phyloP scores from a whole-genome alignment of 2,888 invertebrate species.

The Euphydryas editha region DNA sequence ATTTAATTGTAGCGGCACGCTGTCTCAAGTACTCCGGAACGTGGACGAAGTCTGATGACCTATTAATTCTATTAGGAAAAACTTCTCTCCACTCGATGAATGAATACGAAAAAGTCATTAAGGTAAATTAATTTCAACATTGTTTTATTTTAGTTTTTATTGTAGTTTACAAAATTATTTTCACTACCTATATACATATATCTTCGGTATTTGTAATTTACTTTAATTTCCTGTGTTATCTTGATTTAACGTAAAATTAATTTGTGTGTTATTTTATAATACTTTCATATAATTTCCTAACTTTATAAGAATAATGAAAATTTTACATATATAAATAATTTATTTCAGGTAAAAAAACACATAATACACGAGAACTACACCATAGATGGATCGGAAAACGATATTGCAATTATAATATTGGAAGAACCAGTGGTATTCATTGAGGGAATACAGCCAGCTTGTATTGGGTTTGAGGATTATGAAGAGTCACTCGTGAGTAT shows the following conservation, averaged over 20 bases:
- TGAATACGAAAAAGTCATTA: slow-evolving; percentile 55
- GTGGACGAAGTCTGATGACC: slow-evolving; percentile 47
- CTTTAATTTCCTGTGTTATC: too few species aligned
- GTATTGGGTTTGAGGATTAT: slow-evolving; percentile 42
- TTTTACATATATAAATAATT: not conserved
- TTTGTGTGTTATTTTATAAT: too few species aligned
- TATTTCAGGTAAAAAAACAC: slow-evolving; percentile 58
- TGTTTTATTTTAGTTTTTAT: not conserved
- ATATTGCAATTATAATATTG: slow-evolving; percentile 59
- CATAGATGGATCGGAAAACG: slow-evolving; percentile 45
- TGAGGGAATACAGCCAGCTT: slow-evolving; percentile 51
- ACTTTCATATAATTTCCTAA: too few species aligned
- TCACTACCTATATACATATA: too few species aligned
- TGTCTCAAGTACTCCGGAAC: slow-evolving; percentile 52
- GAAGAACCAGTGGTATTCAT: slow-evolving; percentile 52
- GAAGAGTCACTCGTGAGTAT: slow-evolving; percentile 42
- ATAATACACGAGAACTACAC: slow-evolving; percentile 61
- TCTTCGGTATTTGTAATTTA: too few species aligned
- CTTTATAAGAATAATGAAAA: slow-evolving; percentile 4
- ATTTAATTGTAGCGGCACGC: slow-evolving; percentile 63
- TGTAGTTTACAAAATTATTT: not conserved
- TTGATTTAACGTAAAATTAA: too few species aligned
- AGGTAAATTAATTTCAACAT: slow-evolving; percentile 48
- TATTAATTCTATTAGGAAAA: slow-evolving; percentile 69
- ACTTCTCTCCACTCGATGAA: slow-evolving; percentile 56